phyloP scores from a whole-genome alignment of 1,140 invertebrate species.

The Maniola jurtina region DNA sequence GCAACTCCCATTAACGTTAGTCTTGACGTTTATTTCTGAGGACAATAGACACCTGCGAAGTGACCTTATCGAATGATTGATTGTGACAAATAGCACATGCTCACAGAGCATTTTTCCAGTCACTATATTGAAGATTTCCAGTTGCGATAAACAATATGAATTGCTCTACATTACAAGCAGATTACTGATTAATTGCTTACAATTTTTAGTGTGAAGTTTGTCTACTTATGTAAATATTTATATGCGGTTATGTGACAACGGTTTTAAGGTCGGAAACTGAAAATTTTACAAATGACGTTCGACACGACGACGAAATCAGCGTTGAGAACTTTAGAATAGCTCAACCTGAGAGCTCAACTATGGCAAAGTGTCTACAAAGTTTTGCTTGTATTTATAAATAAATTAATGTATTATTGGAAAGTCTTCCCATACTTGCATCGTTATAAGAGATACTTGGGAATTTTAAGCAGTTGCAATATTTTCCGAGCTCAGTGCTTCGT shows the following conservation, averaged over 20 bases:
- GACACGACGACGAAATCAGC: background rate
- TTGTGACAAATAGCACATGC: slow-evolving; percentile 54
- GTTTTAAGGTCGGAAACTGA: too few species aligned
- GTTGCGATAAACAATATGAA: slow-evolving; percentile 43
- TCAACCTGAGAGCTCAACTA: too few species aligned
- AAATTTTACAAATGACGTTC: background rate
- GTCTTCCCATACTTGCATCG: slow-evolving; percentile 2
- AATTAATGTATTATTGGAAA: slow-evolving; percentile 21
- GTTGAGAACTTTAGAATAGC: background rate
- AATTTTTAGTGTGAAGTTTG: background rate
- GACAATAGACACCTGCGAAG: slow-evolving; percentile 42
- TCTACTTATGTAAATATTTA: background rate
- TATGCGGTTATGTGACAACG: background rate
- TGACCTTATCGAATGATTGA: slow-evolving; percentile 58
- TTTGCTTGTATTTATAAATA: slow-evolving; percentile 22
- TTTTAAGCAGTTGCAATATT: slow-evolving; percentile 16
- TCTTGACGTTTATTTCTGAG: slow-evolving; percentile 13
- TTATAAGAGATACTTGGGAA: slow-evolving; percentile 10
- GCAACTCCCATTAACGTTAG: background rate
- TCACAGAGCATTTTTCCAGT: slow-evolving; percentile 38
- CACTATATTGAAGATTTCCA: slow-evolving; percentile 43
- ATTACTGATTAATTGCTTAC: slow-evolving; percentile 24
- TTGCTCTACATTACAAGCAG: slow-evolving; percentile 24
- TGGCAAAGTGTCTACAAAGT: slow-evolving; percentile 14
- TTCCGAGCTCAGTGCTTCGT: slow-evolving; percentile 4